A percentile compares a stretch with the other conserved stretches of the same genome.
Conservation (phyloP, 35 echinoderm and acorn worm species). For the Diadema setosum region DNA sequence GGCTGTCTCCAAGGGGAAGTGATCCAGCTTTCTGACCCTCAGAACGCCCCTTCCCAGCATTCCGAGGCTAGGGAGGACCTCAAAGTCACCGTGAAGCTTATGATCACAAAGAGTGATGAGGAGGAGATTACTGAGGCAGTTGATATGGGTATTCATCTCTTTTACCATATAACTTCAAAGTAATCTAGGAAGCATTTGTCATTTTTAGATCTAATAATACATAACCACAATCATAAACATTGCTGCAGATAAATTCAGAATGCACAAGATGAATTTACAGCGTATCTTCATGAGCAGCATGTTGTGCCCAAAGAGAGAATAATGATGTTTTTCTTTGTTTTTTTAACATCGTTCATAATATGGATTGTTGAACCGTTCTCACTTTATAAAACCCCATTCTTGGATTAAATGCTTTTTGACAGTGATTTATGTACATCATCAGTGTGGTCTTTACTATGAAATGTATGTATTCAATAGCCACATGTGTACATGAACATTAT, state of each 20-base stretch:
- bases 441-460: too few species aligned
- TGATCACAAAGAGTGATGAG: constrained; percentile 72
- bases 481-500: too few species aligned
- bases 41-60: neutral
- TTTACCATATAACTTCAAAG: neutral
- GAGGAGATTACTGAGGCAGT: constrained; percentile 65
- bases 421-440: too few species aligned
- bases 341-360: too few species aligned
- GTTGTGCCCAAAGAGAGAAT: neutral
- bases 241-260: neutral
- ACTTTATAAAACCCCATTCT: too few species aligned
- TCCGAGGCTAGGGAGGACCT: constrained; percentile 48
- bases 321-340: neutral
- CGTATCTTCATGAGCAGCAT: neutral
- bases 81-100: constrained; percentile 82
- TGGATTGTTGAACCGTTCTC: too few species aligned
- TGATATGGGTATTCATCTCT: constrained; percentile 39
- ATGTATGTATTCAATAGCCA: too few species aligned
- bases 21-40: neutral
- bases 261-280: neutral
- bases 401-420: too few species aligned
- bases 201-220: neutral
- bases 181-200: neutral
- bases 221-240: neutral
- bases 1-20: neutral